These are phyloP conservation scores for Orchesella cincta DNA, from an alignment of 1,140 invertebrate genomes.

Conservation along the genomic window DNA sequence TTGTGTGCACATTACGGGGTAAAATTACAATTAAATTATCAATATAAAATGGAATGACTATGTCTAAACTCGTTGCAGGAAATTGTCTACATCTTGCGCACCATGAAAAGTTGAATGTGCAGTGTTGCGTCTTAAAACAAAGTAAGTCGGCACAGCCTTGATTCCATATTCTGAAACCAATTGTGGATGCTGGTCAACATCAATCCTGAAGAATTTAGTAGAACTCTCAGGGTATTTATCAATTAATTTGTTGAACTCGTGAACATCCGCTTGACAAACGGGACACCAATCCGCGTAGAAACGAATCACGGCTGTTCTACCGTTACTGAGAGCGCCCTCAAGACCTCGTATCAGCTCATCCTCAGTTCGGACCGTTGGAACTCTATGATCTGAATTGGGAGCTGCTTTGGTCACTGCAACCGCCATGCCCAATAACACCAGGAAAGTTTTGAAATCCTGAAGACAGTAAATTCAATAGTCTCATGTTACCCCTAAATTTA, in stretches of 20 bases:
- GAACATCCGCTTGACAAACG: background rate
- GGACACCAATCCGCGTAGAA: conserved; percentile 21
- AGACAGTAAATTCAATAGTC: too few species aligned
- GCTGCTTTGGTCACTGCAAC: background rate
- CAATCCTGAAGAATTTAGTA: background rate
- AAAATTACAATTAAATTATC: too few species aligned
- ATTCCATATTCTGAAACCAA: background rate
- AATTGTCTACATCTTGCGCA: background rate
- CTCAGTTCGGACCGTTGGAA: background rate
- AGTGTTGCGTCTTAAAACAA: background rate
- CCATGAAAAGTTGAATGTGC: background rate
- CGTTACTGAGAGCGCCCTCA: background rate
- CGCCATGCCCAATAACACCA: background rate
- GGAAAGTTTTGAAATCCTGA: background rate
- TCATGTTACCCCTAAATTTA: too few species aligned
- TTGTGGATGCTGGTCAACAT: background rate
- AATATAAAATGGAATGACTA: conserved; percentile 2
- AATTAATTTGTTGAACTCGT: background rate
- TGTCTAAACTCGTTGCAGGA: background rate
- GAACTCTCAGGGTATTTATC: background rate
- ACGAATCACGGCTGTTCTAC: background rate
- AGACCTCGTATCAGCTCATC: background rate
- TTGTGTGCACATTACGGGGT: too few species aligned
- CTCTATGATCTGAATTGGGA: background rate
- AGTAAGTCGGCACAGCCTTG: conserved; percentile 7